These are phyloP conservation scores for Halisarca cf. caerulea DNA, from an alignment of 37 sponge, comb jelly and placozoan species.

Conservation along the genomic window DNA sequence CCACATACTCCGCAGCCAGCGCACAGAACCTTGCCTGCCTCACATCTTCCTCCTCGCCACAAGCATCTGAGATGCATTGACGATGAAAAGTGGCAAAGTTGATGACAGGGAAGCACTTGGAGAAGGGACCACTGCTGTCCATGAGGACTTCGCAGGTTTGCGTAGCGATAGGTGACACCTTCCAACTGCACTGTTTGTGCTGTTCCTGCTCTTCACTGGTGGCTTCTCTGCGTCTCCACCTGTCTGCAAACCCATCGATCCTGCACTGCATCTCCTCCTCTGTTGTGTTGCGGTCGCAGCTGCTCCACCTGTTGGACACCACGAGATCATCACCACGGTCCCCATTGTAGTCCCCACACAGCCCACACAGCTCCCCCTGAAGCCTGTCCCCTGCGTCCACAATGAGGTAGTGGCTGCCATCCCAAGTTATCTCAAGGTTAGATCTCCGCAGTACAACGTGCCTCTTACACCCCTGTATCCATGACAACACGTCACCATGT, in stretches of 20 bases:
- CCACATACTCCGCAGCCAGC: too few species aligned
- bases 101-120: neutral
- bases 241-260: neutral
- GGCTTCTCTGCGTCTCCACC: neutral
- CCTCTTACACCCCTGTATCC: neutral
- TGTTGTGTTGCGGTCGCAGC: too few species aligned
- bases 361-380: neutral
- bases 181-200: neutral
- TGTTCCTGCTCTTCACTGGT: neutral
- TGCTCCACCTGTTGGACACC: neutral
- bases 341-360: slow-evolving; percentile 12
- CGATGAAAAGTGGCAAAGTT: neutral
- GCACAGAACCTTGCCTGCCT: too few species aligned
- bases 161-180: neutral
- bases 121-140: neutral
- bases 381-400: neutral
- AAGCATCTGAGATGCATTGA: neutral
- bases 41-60: neutral
- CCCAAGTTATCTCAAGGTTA: neutral
- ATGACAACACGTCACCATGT: neutral
- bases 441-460: neutral
- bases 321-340: neutral
- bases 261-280: neutral
- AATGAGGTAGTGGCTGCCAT: neutral
- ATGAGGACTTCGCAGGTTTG: neutral